Evolutionary conservation across 2,888 invertebrate genomes (phyloP).

Genomic region (Acronicta aceris): DNA sequence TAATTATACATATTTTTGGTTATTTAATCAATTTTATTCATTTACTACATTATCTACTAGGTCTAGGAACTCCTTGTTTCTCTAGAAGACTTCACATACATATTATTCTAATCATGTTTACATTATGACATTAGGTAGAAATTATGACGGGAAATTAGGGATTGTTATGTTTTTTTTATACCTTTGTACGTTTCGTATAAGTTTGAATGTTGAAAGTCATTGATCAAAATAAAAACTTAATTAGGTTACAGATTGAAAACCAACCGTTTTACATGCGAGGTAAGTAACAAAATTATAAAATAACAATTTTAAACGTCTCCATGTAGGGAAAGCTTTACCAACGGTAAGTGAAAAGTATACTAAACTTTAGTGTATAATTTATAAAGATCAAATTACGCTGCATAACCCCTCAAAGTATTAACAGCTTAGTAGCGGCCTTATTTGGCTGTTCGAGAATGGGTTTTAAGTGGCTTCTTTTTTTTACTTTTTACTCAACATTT

Average conservation of each 20-base stretch:
- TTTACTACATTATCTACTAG: no score
- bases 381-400: constrained; percentile 29
- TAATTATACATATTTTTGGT: no score
- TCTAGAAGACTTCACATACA: no score
- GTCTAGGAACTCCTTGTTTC: no score
- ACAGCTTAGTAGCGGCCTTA: constrained; percentile 36
- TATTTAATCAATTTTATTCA: no score
- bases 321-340: constrained; percentile 4
- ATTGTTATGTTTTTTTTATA: no score
- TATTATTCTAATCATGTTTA: no score
- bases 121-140: no score
- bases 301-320: constrained; percentile 5
- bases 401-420: constrained; percentile 33
- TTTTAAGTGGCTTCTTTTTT: constrained; percentile 26
- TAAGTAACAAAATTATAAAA: constrained; percentile 14
- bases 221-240: not conserved
- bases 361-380: constrained; percentile 12
- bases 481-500: constrained; percentile 24
- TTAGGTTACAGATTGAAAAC: constrained; percentile 1
- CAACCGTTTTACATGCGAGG: not conserved
- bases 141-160: no score
- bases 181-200: no score
- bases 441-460: constrained; percentile 36
- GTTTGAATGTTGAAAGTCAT: no score
- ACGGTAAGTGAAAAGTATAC: constrained; percentile 12